Conservation (phyloP, 2,888 invertebrate species). For the Polymixis flavicincta region DNA sequence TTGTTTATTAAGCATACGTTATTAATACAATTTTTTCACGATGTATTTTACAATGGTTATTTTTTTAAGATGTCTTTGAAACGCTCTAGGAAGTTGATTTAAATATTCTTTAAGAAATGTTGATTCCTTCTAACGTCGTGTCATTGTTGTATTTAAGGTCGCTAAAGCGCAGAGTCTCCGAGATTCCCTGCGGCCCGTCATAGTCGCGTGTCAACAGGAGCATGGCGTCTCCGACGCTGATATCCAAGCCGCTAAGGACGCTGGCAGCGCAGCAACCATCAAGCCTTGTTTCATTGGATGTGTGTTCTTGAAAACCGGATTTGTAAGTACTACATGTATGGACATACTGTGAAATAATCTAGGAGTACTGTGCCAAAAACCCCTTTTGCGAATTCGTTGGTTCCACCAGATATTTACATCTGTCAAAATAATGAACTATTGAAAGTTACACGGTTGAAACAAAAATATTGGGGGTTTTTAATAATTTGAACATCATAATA, state of each 20-base stretch:
- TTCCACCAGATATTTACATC: too few relatives aligned
- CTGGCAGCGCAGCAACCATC: constrained; percentile 16
- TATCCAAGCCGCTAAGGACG: constrained; percentile 41
- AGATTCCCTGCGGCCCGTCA: constrained; percentile 24
- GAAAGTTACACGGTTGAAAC: too few relatives aligned
- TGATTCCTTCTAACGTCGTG: background rate
- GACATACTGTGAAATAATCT: too few relatives aligned
- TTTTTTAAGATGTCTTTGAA: too few relatives aligned
- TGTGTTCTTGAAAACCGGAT: constrained; percentile 19
- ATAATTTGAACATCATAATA: too few relatives aligned
- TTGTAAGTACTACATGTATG: constrained; percentile 24
- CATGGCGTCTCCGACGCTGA: constrained; percentile 39
- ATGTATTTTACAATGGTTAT: too few relatives aligned
- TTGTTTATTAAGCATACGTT: too few relatives aligned
- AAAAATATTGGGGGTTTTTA: too few relatives aligned
- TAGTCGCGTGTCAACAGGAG: constrained; percentile 43
- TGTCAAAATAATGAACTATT: too few relatives aligned
- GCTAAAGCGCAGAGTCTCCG: constrained; percentile 34
- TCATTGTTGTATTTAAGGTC: constrained; percentile 43
- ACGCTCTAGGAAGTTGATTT: background rate
- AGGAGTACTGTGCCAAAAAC: too few relatives aligned
- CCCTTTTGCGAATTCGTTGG: too few relatives aligned
- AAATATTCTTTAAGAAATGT: background rate
- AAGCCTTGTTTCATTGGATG: constrained; percentile 51
- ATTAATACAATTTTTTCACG: too few relatives aligned